These are phyloP conservation scores for Carcina quercana DNA, from an alignment of 2,888 invertebrate genomes.

Conservation along the genomic window DNA sequence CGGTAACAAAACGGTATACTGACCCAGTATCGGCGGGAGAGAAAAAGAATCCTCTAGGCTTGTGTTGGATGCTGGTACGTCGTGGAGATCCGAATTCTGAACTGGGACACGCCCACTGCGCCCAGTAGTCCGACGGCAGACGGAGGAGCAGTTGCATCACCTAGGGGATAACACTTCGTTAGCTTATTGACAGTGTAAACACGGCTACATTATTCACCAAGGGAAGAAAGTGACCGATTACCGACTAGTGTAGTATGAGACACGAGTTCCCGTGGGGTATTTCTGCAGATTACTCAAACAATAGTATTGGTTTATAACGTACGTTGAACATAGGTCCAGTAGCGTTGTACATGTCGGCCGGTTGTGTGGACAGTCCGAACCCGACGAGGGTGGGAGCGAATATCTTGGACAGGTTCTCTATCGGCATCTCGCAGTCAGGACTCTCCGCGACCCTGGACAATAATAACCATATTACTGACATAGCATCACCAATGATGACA, in stretches of 20 bases:
- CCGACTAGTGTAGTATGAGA: too few species aligned
- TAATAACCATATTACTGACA: too few species aligned
- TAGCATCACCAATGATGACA: too few species aligned
- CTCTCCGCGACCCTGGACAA: constrained; percentile 83
- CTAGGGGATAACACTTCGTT: constrained; percentile 42
- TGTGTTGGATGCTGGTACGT: constrained; percentile 12
- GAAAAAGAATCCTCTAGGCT: constrained; percentile 63
- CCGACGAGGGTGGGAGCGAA: constrained; percentile 97
- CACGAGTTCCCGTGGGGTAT: too few species aligned
- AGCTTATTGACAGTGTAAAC: too few species aligned
- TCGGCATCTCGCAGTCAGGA: constrained; percentile 92
- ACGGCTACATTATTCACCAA: too few species aligned
- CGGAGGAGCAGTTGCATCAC: constrained; percentile 81
- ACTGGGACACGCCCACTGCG: constrained; percentile 76
- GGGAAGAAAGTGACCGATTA: too few species aligned
- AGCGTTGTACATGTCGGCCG: constrained; percentile 83
- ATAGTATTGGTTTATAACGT: too few species aligned
- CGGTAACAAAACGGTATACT: too few species aligned
- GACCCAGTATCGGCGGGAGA: constrained; percentile 60
- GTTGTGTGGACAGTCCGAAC: constrained; percentile 84
- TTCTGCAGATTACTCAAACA: too few species aligned
- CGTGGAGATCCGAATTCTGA: constrained; percentile 20
- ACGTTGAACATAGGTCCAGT: constrained; percentile 84
- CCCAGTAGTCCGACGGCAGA: constrained; percentile 85
- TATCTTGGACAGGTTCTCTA: constrained; percentile 89